These are phyloP conservation scores for Aphidoletes aphidimyza DNA, from an alignment of 2,888 invertebrate genomes.

Conservation along the genomic window DNA sequence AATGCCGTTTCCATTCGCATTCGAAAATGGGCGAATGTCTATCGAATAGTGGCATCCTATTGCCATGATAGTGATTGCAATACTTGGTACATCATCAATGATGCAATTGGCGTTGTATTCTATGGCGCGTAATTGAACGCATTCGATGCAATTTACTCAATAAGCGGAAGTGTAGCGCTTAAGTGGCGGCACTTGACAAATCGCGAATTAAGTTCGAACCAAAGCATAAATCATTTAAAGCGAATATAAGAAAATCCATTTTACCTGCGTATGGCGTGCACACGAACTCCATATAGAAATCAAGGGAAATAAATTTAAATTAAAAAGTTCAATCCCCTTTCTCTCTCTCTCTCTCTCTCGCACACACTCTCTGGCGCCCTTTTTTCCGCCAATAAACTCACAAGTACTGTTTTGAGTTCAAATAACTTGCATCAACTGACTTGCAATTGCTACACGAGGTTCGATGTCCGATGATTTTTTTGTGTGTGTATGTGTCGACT, in stretches of 20 bases:
- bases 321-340: neutral
- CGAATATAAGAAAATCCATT: neutral
- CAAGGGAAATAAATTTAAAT: neutral
- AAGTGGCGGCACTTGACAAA: conserved; percentile 22
- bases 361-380: too few species aligned
- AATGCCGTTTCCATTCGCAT: neutral
- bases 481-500: too few species aligned
- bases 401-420: too few species aligned
- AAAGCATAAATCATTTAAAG: neutral
- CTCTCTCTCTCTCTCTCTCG: too few species aligned
- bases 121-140: neutral
- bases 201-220: conserved; percentile 18
- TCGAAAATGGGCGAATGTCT: too few species aligned
- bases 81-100: too few species aligned
- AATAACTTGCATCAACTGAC: too few species aligned
- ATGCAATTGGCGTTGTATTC: neutral
- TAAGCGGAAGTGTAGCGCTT: neutral
- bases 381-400: too few species aligned
- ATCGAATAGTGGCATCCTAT: too few species aligned
- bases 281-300: too few species aligned
- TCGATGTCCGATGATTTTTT: conserved; percentile 14
- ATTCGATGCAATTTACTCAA: neutral
- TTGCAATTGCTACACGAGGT: too few species aligned
- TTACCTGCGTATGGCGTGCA: neutral
- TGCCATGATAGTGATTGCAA: too few species aligned